phyloP scores from a whole-genome alignment of 1,140 invertebrate genomes.

The Leptinotarsa defecta region DNA sequence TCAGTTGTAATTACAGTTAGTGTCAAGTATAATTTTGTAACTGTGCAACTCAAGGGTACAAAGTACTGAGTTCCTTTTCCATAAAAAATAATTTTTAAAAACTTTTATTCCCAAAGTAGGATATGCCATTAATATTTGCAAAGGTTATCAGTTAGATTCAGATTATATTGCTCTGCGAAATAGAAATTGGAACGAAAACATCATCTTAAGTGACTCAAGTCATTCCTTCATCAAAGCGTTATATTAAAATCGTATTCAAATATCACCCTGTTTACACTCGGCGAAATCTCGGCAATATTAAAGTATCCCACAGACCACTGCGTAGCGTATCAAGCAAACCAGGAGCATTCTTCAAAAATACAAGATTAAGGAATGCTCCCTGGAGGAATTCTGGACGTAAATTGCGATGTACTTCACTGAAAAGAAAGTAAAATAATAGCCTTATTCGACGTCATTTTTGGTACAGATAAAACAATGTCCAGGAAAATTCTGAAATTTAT shows the following conservation, averaged over 20 bases:
- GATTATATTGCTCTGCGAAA: too few relatives aligned
- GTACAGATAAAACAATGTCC: too few relatives aligned
- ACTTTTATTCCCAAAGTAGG: too few relatives aligned
- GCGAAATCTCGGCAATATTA: neutral
- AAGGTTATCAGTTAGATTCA: too few relatives aligned
- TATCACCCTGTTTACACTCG: neutral
- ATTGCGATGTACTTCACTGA: neutral
- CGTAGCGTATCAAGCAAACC: neutral
- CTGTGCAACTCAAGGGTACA: too few relatives aligned
- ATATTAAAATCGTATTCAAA: neutral
- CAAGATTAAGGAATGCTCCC: constrained; percentile 8
- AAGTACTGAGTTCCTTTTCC: too few relatives aligned
- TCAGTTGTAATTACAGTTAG: too few relatives aligned
- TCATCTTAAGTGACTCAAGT: neutral
- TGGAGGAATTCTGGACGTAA: constrained; percentile 1
- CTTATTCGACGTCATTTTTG: too few relatives aligned
- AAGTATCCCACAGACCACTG: constrained; percentile 14
- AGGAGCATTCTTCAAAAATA: constrained; percentile 12
- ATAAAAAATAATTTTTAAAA: too few relatives aligned
- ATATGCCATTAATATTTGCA: too few relatives aligned
- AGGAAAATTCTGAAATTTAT: too few relatives aligned
- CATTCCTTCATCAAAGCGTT: neutral
- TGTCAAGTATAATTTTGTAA: too few relatives aligned
- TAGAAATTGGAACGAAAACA: neutral
- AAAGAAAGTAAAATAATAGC: neutral